Evolutionary conservation across 2,113 vertebrate species (phyloP).

Genomic region (Vidua chalybeata): DNA sequence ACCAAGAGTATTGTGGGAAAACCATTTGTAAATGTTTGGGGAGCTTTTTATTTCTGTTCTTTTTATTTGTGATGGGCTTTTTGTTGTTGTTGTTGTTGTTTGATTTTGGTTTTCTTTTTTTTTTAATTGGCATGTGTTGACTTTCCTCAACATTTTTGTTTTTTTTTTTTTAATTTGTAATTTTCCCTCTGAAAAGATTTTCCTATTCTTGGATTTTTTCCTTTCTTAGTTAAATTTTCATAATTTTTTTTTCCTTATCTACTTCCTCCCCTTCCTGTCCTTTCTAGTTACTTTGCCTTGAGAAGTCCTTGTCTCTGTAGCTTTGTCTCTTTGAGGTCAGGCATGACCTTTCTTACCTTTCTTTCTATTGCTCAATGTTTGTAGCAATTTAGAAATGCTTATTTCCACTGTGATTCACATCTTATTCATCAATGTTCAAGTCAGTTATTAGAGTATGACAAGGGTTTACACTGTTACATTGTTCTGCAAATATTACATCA

Average conservation of each 20-base stretch:
- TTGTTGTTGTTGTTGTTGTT: not conserved
- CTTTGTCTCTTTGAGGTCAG: not conserved
- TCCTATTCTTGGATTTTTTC: not conserved
- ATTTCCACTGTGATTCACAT: not conserved
- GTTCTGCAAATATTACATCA: not conserved
- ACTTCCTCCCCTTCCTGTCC: not conserved
- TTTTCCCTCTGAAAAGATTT: not conserved
- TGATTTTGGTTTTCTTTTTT: not conserved
- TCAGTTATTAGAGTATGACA: not conserved
- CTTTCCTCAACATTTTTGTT: not conserved
- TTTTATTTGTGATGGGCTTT: not conserved
- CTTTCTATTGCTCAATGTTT: not conserved
- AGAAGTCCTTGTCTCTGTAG: not conserved
- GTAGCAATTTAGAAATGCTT: not conserved
- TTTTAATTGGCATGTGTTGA: not conserved
- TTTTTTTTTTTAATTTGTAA: not conserved
- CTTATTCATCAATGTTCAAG: not conserved
- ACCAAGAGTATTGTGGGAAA: not conserved
- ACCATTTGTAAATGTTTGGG: not conserved
- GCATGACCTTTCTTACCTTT: not conserved
- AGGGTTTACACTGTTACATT: not conserved
- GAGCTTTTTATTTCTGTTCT: not conserved
- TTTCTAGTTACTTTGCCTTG: not conserved
- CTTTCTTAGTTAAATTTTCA: not conserved
- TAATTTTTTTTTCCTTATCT: not conserved